Evolutionary conservation across 2,888 invertebrate species (phyloP), one percentile per base, ranked within the genome.

Genomic region (Ophion slaviceki): DNA sequence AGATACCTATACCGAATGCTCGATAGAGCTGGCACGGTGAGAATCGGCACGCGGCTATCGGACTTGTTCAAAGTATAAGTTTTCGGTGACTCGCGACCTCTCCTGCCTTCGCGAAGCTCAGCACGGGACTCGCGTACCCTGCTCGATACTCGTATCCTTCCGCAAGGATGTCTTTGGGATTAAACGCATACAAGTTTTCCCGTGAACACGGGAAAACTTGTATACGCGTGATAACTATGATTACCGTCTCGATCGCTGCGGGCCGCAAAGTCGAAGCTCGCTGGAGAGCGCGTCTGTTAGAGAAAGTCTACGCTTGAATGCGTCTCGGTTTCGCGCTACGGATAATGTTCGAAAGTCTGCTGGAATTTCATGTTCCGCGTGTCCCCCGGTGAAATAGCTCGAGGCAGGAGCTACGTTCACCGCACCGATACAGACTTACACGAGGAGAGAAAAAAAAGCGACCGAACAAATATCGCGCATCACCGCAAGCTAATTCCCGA

Each of bases 21-120:
- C 24, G 14, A 45, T 32, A 11, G 10, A 36, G 47, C 61, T 24
- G 28, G 59, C 36, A 59, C 45, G 67, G 71, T 67, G 53, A 68
- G 80, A 82, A 77, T 66, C 53, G 59, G 72, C 24, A 57, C 62
- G 57, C 57, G 53, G 53, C 67, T 72, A 80, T 86, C 80, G 76
- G 62, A 75, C 84, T 88, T 86, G 89, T 89, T 87, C 91, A 89
- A 89, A 89, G 89, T 88, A 86, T 88, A 90, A 91, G 88, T 91
- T 90, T 89, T 89, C 89, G 90, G 90, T 88, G 90, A 91, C 90
- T 91, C 90, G 88, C 89, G 89, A 80, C 80, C 70, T 81, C 68
- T 62, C 62, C 82, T 68, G 59, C 71, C 62, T 70, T 76, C 57
- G 17, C 53, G 11, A n/a, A 67, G 61, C 76, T 10, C 61, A 7